Evolutionary conservation across 2,797 vertebrate genomes (phyloP).

Genomic region (Holocentrus rufus): DNA sequence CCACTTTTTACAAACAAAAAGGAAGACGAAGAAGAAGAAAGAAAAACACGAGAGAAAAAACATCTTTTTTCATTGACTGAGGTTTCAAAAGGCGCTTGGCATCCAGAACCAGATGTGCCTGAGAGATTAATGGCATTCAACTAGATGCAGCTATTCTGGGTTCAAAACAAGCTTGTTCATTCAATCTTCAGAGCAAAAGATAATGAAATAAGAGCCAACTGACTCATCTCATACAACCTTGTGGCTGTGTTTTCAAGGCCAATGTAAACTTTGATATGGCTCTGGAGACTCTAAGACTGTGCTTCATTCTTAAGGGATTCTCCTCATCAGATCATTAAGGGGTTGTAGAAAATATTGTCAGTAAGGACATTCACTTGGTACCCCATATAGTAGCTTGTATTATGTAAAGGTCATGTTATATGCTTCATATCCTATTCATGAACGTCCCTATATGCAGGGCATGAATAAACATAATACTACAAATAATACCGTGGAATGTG

Average conservation of each 20-base stretch:
- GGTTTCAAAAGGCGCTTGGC: conserved; percentile 40
- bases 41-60: not conserved
- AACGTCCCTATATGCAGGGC: not conserved
- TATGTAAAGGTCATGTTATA: not conserved
- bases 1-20: not conserved
- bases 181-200: conserved; percentile 33
- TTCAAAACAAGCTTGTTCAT: conserved; percentile 36
- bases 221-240: conserved; percentile 34
- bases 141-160: conserved; percentile 17
- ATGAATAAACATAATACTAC: not conserved
- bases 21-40: not conserved
- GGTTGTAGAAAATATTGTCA: conserved; percentile 36
- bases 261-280: conserved; percentile 39
- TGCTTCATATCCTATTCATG: not conserved
- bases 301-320: conserved; percentile 17
- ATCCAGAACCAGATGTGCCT: conserved; percentile 42
- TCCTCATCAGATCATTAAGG: conserved; percentile 18
- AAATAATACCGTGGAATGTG: not conserved
- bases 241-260: conserved; percentile 40
- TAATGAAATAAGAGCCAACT: conserved; percentile 30
- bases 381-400: conserved; percentile 9
- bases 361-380: conserved; percentile 17
- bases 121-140: conserved; percentile 45
- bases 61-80: not conserved
- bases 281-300: conserved; percentile 35